phyloP scores from a whole-genome alignment of 1,140 invertebrate genomes.

The Caligus rogercresseyi region DNA sequence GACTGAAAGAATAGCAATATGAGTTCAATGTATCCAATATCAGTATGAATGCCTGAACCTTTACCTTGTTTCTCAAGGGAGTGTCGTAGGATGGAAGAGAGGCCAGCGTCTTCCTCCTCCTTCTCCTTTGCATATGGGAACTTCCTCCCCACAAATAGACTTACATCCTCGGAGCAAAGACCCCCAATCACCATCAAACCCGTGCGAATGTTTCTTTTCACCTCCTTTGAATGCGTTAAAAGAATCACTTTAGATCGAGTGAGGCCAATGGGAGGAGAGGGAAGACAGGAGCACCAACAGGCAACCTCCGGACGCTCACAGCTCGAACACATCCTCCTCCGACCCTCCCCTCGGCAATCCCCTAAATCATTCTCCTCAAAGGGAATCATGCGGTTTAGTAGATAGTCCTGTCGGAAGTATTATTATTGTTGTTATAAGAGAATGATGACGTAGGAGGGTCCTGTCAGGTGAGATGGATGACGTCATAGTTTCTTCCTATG shows the following conservation, averaged over 20 bases:
- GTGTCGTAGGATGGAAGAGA: too few species aligned
- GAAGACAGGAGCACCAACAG: conserved; percentile 6
- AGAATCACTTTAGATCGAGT: neutral
- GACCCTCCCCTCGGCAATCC: too few species aligned
- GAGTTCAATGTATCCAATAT: neutral
- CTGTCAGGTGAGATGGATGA: neutral
- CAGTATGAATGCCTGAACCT: neutral
- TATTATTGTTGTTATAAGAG: neutral
- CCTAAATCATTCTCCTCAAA: too few species aligned
- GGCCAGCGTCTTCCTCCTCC: too few species aligned
- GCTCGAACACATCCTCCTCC: neutral
- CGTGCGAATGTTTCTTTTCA: conserved; percentile 6
- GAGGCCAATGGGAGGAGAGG: neutral
- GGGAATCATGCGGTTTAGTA: too few species aligned
- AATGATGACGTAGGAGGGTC: neutral
- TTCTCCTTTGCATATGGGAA: neutral
- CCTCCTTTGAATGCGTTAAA: conserved; percentile 9
- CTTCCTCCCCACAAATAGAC: neutral
- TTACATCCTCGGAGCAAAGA: neutral
- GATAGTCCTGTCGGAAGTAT: too few species aligned
- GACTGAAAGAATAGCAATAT: neutral
- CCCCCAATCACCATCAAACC: neutral
- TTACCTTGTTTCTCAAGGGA: neutral
- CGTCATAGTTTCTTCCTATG: neutral
- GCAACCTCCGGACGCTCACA: neutral